phyloP scores from a whole-genome alignment of 2,888 invertebrate genomes.

The Hyposoter didymator region DNA sequence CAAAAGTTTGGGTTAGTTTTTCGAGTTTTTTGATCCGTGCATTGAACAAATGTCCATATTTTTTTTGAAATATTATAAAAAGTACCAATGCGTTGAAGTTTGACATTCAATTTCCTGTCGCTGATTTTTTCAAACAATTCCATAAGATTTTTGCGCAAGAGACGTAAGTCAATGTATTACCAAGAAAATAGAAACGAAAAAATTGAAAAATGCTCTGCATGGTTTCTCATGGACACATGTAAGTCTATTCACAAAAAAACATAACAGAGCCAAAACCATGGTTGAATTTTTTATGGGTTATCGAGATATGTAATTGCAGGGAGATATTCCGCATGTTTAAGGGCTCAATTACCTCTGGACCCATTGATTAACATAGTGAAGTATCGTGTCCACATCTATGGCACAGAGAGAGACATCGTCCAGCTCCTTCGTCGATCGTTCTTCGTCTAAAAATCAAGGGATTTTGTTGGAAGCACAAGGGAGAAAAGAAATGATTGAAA shows the following conservation, averaged over 20 bases:
- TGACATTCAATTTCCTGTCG: not conserved
- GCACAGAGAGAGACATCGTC: slow-evolving; percentile 90
- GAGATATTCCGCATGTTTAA: not conserved
- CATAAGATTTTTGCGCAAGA: not conserved
- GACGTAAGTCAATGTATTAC: not conserved
- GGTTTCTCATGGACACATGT: not conserved
- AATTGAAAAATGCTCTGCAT: not conserved
- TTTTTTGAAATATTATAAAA: not conserved
- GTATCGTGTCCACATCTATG: slow-evolving; percentile 93
- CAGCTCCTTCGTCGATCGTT: slow-evolving; percentile 91
- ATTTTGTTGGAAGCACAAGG: not conserved
- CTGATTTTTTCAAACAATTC: not conserved
- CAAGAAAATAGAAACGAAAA: not conserved
- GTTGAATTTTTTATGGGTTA: not conserved
- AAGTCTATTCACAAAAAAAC: not conserved
- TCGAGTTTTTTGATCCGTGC: not conserved
- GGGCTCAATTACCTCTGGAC: slow-evolving; percentile 89
- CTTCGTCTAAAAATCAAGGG: slow-evolving; percentile 88
- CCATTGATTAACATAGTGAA: slow-evolving; percentile 95
- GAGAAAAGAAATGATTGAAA: not conserved
- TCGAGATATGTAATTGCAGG: not conserved
- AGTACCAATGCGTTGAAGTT: not conserved
- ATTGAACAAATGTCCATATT: too few relatives aligned
- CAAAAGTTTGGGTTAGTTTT: not conserved
- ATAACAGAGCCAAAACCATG: not conserved